Evolutionary conservation across 1,140 invertebrate genomes (phyloP).

Genomic region (Lordiphosa clarofinis): DNA sequence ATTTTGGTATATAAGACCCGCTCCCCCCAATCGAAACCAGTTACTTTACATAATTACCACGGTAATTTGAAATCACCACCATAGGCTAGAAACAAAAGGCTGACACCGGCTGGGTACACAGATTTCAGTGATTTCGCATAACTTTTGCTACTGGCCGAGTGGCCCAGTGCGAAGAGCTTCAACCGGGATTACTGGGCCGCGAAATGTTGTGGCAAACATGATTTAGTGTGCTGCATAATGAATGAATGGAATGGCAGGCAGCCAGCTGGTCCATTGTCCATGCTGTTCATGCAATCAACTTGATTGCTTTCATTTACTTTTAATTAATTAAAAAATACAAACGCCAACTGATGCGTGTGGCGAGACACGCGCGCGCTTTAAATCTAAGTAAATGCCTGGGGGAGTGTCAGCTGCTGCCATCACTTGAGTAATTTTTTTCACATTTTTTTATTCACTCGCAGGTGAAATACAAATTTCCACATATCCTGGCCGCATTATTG

Average conservation of each 20-base stretch:
- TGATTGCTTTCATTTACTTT: conserved; percentile 75
- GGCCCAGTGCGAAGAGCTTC: conserved; percentile 19
- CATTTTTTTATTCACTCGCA: conserved; percentile 47
- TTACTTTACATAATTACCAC: too few relatives aligned
- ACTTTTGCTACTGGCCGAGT: conserved; percentile 27
- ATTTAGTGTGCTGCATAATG: conserved; percentile 23
- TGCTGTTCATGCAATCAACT: conserved; percentile 47
- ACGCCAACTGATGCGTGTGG: conserved; percentile 6
- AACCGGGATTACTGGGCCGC: conserved; percentile 27
- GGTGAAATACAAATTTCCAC: conserved; percentile 84
- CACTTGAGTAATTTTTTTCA: conserved; percentile 37
- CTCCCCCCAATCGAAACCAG: too few relatives aligned
- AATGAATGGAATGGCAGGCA: conserved; percentile 2
- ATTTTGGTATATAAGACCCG: too few relatives aligned
- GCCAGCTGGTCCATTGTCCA: conserved; percentile 11
- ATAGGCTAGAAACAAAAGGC: too few relatives aligned
- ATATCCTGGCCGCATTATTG: conserved; percentile 84
- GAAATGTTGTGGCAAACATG: conserved; percentile 32
- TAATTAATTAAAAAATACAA: conserved; percentile 67
- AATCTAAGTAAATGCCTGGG: conserved; percentile 45
- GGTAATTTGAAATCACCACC: too few relatives aligned
- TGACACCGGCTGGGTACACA: too few relatives aligned
- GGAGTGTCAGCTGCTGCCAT: conserved; percentile 20
- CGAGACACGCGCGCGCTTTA: conserved; percentile 29
- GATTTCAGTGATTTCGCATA: neutral